phyloP scores from a whole-genome alignment of 2,797 vertebrate genomes.

The Masticophis lateralis region DNA sequence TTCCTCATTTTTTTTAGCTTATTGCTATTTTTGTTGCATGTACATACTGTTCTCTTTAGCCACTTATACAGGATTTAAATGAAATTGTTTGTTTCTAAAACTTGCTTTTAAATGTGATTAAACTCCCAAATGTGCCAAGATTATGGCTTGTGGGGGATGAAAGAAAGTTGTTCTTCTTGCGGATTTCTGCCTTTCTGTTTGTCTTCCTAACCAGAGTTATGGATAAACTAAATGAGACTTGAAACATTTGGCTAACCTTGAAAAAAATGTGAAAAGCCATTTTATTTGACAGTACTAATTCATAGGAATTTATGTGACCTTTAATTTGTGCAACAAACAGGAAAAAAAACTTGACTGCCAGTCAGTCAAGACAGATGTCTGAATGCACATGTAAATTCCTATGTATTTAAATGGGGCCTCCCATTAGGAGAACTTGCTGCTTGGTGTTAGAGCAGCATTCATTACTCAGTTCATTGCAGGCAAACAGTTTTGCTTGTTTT shows the following conservation, averaged over 20 bases:
- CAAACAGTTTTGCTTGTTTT: constrained; percentile 20
- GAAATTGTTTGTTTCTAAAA: constrained; percentile 8
- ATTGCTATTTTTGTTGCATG: neutral
- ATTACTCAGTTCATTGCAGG: constrained; percentile 10
- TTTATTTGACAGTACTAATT: neutral
- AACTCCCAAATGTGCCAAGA: neutral
- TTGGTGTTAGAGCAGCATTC: neutral
- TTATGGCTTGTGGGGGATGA: neutral
- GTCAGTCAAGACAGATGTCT: neutral
- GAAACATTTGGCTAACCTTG: neutral
- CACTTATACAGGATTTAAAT: neutral
- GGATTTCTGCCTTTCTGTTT: neutral
- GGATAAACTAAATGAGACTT: neutral
- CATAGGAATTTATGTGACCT: neutral
- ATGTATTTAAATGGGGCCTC: neutral
- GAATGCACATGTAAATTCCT: neutral
- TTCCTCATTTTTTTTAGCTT: neutral
- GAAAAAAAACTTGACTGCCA: neutral
- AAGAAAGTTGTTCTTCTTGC: neutral
- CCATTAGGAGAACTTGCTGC: neutral
- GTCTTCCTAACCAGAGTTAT: neutral
- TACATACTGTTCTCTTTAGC: constrained; percentile 1
- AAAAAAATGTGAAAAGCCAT: neutral
- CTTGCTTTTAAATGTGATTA: neutral
- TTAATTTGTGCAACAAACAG: neutral